A percentile compares a stretch with the other conserved stretches of the same genome.
phyloP scores from a whole-genome alignment of 2,797 vertebrate genomes.

The Phataginus tetradactyla region DNA sequence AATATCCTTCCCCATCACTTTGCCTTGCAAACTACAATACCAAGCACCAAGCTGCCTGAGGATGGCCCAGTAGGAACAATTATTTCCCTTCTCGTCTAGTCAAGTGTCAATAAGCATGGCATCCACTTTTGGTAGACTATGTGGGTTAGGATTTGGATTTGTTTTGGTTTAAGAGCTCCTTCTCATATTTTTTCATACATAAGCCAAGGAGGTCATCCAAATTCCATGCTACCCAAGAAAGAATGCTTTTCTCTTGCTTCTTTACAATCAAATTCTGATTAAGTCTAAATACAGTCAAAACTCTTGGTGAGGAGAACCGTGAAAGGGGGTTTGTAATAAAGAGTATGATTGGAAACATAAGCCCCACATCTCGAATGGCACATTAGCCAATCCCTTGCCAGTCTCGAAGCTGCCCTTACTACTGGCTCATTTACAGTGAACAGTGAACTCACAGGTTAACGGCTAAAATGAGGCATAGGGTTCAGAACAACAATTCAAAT shows the following conservation, averaged over 20 bases:
- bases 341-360: neutral
- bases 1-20: neutral
- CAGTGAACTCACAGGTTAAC: neutral
- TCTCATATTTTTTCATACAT: neutral
- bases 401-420: neutral
- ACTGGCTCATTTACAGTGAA: neutral
- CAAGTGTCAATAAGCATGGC: neutral
- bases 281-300: neutral
- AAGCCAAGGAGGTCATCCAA: neutral
- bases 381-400: neutral
- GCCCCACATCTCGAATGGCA: neutral
- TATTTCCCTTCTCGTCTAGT: constrained; percentile 36
- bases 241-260: neutral
- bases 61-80: neutral
- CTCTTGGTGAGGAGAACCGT: neutral
- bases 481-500: neutral
- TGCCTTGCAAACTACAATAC: neutral
- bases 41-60: neutral
- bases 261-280: neutral
- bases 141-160: neutral
- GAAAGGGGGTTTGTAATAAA: neutral
- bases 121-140: neutral
- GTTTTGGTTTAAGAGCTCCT: neutral
- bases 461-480: neutral
- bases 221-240: neutral